These are phyloP conservation scores for Fragum whitleyi DNA, from an alignment of 2,888 invertebrate genomes.

Conservation along the genomic window DNA sequence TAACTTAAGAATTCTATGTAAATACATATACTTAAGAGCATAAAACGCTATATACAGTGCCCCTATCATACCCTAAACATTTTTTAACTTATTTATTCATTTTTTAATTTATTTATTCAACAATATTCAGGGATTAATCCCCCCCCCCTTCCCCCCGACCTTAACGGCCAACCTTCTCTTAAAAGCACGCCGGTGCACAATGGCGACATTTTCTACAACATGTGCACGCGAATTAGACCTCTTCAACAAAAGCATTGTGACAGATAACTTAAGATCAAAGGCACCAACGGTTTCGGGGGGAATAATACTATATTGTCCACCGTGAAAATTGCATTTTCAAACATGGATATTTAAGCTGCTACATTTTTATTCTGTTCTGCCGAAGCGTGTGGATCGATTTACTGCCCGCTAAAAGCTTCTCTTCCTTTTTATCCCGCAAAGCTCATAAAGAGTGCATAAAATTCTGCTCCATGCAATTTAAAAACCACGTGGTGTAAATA, in stretches of 20 bases:
- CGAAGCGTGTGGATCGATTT: background rate
- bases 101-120: no score
- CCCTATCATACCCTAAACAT: no score
- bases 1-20: no score
- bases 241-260: background rate
- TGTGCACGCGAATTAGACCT: background rate
- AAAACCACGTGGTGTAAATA: slow-evolving; percentile 20
- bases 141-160: no score
- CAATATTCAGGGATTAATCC: no score
- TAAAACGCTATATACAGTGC: no score
- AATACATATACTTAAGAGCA: no score
- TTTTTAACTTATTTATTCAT: no score
- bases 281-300: background rate
- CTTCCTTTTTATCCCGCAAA: background rate
- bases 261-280: background rate
- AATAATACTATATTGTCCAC: background rate
- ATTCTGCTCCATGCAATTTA: background rate
- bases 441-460: slow-evolving; percentile 18
- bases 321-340: background rate
- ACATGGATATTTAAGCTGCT: background rate
- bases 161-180: no score
- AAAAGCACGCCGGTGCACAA: no score
- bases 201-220: no score
- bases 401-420: background rate
- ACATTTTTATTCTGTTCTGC: background rate